phyloP scores from a whole-genome alignment of 2,113 vertebrate species.

The Sinocyclocheilus maitianheensis region DNA sequence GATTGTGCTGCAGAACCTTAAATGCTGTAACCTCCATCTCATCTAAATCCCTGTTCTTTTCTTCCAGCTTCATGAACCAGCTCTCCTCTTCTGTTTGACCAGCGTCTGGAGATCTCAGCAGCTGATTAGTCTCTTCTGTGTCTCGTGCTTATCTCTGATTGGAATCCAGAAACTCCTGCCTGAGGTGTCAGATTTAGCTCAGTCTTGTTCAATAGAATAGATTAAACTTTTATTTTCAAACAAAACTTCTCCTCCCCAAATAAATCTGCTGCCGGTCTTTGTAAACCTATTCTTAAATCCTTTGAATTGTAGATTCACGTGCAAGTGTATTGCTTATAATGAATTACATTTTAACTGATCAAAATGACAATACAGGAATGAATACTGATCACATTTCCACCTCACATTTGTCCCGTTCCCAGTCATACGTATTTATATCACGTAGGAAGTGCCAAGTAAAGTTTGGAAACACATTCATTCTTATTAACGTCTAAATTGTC shows the following conservation, averaged over 20 bases:
- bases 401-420: neutral
- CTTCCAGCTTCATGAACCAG: constrained; percentile 6
- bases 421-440: neutral
- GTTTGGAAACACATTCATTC: neutral
- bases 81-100: neutral
- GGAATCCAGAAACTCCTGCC: constrained; percentile 21
- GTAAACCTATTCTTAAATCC: neutral
- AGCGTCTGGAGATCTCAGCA: constrained; percentile 14
- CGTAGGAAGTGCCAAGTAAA: neutral
- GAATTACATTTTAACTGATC: neutral
- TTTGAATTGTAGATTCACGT: neutral
- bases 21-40: neutral
- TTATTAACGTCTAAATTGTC: neutral
- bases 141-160: constrained; percentile 28
- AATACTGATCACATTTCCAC: neutral
- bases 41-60: constrained; percentile 24
- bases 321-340: neutral
- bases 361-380: neutral
- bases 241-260: neutral
- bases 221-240: constrained; percentile 13
- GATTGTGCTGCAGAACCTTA: constrained; percentile 11
- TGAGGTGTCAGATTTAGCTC: constrained; percentile 22
- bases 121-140: constrained; percentile 20
- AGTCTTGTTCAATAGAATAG: constrained; percentile 4
- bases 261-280: too few relatives aligned